These are phyloP conservation scores for Thamnophis sirtalis DNA, from an alignment of 2,113 vertebrate genomes.

Conservation along the genomic window DNA sequence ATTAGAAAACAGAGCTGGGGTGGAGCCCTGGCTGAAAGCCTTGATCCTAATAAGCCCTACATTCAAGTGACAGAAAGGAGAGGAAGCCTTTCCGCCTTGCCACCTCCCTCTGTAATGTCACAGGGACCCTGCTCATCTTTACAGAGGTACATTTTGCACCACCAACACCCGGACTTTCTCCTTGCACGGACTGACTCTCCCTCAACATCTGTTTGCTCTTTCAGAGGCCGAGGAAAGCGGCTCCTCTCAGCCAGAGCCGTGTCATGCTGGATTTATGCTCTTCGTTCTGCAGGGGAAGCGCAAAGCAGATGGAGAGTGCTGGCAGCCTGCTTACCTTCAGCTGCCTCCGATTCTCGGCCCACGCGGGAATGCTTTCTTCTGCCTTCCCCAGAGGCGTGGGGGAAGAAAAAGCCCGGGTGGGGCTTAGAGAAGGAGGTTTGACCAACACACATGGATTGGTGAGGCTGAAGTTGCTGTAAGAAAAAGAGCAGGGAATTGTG, in stretches of 20 bases:
- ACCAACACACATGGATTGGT: neutral
- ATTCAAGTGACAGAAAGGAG: neutral
- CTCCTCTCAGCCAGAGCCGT: neutral
- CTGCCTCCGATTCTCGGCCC: neutral
- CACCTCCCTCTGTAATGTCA: neutral
- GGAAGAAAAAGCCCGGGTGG: neutral
- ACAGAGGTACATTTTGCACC: neutral
- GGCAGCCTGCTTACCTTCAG: neutral
- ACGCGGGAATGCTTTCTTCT: neutral
- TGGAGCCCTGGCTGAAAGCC: neutral
- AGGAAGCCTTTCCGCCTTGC: neutral
- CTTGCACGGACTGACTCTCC: neutral
- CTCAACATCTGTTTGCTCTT: conserved; percentile 5
- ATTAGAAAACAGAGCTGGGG: neutral
- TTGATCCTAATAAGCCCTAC: neutral
- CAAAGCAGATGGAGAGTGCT: conserved; percentile 27
- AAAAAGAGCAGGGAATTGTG: neutral
- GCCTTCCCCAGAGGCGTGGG: neutral
- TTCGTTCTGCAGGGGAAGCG: neutral
- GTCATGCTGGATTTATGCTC: conserved; percentile 20
- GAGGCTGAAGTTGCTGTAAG: too few species aligned
- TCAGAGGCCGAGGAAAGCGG: conserved; percentile 1
- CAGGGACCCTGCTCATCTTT: neutral
- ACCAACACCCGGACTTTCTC: too few species aligned
- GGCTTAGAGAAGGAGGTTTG: too few species aligned